These are phyloP conservation scores for Callinectes sapidus DNA, from an alignment of 2,888 invertebrate species.

Conservation along the genomic window DNA sequence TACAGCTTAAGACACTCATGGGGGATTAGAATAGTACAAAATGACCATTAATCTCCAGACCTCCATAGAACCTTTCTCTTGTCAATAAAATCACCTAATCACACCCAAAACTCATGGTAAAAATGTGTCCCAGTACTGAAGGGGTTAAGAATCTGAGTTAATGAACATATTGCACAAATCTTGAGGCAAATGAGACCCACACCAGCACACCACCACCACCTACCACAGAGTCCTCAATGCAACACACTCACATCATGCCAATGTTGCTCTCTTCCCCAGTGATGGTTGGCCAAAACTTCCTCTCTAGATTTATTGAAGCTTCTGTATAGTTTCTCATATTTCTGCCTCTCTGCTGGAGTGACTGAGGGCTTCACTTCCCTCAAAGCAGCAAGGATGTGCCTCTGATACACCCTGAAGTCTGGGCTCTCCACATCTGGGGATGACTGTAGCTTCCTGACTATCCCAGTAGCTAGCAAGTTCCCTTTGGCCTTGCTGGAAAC, in stretches of 20 bases:
- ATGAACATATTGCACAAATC: not conserved
- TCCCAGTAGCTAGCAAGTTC: not conserved
- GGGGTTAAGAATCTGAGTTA: not conserved
- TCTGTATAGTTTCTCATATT: constrained; percentile 84
- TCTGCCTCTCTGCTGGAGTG: constrained; percentile 82
- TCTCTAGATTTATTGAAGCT: constrained; percentile 57
- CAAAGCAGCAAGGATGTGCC: constrained; percentile 83
- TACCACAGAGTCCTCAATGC: not conserved
- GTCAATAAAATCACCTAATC: too few species aligned
- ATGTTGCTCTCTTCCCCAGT: constrained; percentile 69
- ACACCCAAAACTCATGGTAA: too few species aligned
- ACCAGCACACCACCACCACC: not conserved
- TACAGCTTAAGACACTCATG: too few species aligned
- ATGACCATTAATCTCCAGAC: too few species aligned
- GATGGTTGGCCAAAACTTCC: constrained; percentile 49
- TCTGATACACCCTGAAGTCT: constrained; percentile 74
- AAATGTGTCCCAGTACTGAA: too few species aligned
- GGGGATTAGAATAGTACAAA: too few species aligned
- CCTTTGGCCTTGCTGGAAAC: not conserved
- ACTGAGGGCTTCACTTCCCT: constrained; percentile 87
- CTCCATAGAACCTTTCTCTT: too few species aligned
- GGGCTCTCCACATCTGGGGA: not conserved
- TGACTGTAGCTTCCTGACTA: not conserved
- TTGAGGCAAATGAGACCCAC: not conserved
- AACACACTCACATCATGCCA: constrained; percentile 53